Percentiles rank a stretch among this genome's conserved stretches.
phyloP scores from a whole-genome alignment of 2,797 vertebrate genomes.

The Tenualosa ilisha region DNA sequence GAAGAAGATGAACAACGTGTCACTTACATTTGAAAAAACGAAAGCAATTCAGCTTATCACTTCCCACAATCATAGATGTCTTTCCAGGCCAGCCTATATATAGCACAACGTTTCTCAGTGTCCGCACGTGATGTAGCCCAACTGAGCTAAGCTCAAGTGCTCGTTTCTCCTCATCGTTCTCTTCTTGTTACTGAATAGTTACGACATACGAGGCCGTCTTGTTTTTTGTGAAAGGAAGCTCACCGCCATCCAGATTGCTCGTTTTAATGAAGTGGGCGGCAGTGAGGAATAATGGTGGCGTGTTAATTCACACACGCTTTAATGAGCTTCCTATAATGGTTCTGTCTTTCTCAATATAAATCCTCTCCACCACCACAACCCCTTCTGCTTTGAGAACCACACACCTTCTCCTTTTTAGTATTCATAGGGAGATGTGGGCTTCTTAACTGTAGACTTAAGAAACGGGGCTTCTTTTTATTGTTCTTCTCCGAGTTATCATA shows the following conservation, averaged over 20 bases:
- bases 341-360: constrained; percentile 22
- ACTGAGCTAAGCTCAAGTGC: neutral
- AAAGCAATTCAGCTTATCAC: neutral
- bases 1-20: neutral
- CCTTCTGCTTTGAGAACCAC: neutral
- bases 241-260: neutral
- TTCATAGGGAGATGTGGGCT: neutral
- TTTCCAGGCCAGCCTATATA: neutral
- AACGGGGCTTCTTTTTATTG: neutral
- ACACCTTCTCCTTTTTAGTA: neutral
- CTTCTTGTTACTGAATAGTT: constrained; percentile 19
- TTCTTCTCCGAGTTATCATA: constrained; percentile 21
- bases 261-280: constrained; percentile 14
- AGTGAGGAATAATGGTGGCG: neutral
- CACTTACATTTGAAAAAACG: neutral
- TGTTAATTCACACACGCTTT: constrained; percentile 30
- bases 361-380: neutral
- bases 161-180: neutral
- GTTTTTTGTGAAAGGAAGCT: neutral
- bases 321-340: constrained; percentile 28
- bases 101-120: neutral
- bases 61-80: neutral
- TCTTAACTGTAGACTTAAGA: constrained; percentile 12
- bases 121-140: neutral
- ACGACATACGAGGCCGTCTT: neutral